phyloP scores from a whole-genome alignment of 1,140 invertebrate genomes.

The Calephelis nemesis region DNA sequence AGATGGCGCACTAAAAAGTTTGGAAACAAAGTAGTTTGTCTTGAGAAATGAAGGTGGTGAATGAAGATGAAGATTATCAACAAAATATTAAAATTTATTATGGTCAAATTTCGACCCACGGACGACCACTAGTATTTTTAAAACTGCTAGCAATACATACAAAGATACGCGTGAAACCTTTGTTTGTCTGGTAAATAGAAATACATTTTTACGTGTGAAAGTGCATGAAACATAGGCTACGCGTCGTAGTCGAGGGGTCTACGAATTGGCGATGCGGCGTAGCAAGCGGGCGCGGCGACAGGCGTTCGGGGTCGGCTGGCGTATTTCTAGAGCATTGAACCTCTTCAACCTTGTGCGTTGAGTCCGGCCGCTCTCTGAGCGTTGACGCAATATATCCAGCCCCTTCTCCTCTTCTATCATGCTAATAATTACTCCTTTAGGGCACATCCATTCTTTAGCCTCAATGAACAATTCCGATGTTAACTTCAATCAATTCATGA shows the following conservation, averaged over 20 bases:
- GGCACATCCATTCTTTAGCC: constrained; percentile 60
- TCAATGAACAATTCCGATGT: constrained; percentile 57
- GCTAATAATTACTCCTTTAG: constrained; percentile 71
- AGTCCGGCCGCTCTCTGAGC: constrained; percentile 69
- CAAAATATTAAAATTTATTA: too few species aligned
- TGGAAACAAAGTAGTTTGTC: too few species aligned
- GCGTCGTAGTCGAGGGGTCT: constrained; percentile 48
- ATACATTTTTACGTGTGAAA: constrained; percentile 23
- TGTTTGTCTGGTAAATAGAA: background rate
- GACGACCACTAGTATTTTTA: too few species aligned
- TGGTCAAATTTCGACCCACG: too few species aligned
- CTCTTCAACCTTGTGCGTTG: constrained; percentile 77
- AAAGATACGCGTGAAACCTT: background rate
- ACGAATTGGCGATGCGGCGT: constrained; percentile 33
- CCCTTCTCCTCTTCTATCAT: constrained; percentile 65
- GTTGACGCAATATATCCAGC: constrained; percentile 70
- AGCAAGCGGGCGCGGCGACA: constrained; percentile 28
- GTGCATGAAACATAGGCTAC: constrained; percentile 34
- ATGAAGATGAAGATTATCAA: too few species aligned
- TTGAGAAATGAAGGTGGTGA: too few species aligned
- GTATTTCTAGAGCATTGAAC: constrained; percentile 78
- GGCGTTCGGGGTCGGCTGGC: constrained; percentile 63
- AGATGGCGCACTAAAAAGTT: too few species aligned
- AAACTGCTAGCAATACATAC: too few species aligned
- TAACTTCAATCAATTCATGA: constrained; percentile 54